Evolutionary conservation across 2,888 invertebrate species (phyloP), one percentile per base, ranked within the genome.

Genomic region (Tetropium fuscum): DNA sequence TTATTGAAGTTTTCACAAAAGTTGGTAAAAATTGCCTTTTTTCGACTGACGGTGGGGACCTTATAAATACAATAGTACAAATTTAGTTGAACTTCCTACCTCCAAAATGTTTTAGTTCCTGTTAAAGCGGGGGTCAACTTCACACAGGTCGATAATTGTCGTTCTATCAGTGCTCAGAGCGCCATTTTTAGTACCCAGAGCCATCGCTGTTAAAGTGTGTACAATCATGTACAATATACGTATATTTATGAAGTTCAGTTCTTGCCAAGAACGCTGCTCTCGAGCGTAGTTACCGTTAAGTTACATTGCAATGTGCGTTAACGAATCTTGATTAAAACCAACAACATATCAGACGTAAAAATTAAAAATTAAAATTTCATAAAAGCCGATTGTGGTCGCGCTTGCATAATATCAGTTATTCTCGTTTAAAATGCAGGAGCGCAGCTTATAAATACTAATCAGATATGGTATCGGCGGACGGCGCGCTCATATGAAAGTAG

Each of bases 381-480:
- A 66, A 66, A 62, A 47, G 51, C 57, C 63, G 58, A 54, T 56
- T 61, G 55, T 57, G 51, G 60, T 58, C 34, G 56, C 36, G 63
- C 64, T 71, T 63, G 65, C 65, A 66, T 68, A 66, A 65, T 66
- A 56, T 65, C 61, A 53, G 60, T 58, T 60, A 62, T 63, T 34
- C 54, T 44, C 60, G 60, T 65, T 66, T 68, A 58, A 66, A 68
- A 71, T 68, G 64, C 72, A 70, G 66, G 55, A 70, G 64, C 62
- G 36, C 57, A 55, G 54, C 68, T 72, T 69, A 72, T 72, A 68
- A 70, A 72, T 72, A 72, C 70, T 68, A 68, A 71, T 71, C 72
- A 67, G 69, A 63, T 62, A 64, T 63, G 61, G 63, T 64, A 64
- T 63, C 60, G 61, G 58, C 40, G 38, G 47, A 55, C 55, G 40